Evolutionary conservation across 2,888 invertebrate genomes (phyloP).

Genomic region (Galerucella pusilla): DNA sequence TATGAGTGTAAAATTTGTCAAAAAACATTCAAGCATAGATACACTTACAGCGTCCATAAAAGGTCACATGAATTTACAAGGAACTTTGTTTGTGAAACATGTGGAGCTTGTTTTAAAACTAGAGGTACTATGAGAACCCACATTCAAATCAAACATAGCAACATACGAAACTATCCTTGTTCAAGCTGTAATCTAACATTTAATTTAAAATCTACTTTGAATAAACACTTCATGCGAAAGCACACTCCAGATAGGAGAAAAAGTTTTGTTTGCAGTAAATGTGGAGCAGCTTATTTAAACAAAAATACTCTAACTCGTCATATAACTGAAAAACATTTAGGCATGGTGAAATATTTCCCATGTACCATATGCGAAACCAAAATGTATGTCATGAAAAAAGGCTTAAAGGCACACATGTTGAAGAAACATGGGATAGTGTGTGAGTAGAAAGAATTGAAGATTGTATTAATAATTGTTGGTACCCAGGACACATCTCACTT

Average conservation of each 20-base stretch:
- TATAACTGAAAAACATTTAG: slow-evolving; percentile 39
- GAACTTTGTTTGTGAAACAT: slow-evolving; percentile 53
- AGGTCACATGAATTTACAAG: slow-evolving; percentile 53
- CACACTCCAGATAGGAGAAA: slow-evolving; percentile 36
- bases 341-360: slow-evolving; percentile 27
- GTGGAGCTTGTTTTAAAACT: slow-evolving; percentile 54
- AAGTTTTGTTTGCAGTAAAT: slow-evolving; percentile 37
- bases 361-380: slow-evolving; percentile 39
- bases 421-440: slow-evolving; percentile 35
- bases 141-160: slow-evolving; percentile 50
- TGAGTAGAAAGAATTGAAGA: not conserved
- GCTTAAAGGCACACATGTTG: slow-evolving; percentile 36
- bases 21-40: slow-evolving; percentile 53
- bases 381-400: slow-evolving; percentile 39
- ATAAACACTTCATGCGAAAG: slow-evolving; percentile 49
- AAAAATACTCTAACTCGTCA: slow-evolving; percentile 40
- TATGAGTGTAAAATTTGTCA: slow-evolving; percentile 52
- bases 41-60: slow-evolving; percentile 52
- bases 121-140: slow-evolving; percentile 54
- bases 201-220: slow-evolving; percentile 53
- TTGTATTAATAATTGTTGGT: not conserved
- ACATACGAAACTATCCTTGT: slow-evolving; percentile 52
- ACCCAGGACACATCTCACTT: too few relatives aligned
- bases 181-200: slow-evolving; percentile 52
- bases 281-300: slow-evolving; percentile 38